Conservation (phyloP, 2,888 invertebrate genomes). For the Neria commutata region DNA sequence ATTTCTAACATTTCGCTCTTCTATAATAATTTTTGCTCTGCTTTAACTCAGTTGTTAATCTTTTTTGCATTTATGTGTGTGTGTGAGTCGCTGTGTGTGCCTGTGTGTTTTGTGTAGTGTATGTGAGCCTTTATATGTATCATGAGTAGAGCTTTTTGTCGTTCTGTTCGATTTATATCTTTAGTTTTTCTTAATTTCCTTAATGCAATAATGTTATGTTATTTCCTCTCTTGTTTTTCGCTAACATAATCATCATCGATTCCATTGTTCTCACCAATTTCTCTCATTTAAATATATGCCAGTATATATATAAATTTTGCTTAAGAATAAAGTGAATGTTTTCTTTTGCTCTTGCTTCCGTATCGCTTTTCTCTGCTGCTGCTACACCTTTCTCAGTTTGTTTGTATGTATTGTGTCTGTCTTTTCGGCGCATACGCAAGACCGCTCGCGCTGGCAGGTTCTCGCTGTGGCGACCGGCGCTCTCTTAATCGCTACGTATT, state of each 20-base stretch:
- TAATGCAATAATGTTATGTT: too few species aligned
- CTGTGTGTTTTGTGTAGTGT: slow-evolving; percentile 8
- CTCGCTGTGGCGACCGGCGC: neutral
- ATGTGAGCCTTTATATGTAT: slow-evolving; percentile 21
- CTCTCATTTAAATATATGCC: slow-evolving; percentile 17
- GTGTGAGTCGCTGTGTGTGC: slow-evolving; percentile 4
- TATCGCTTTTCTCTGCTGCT: neutral
- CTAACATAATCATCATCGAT: slow-evolving; percentile 1
- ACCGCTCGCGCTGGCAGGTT: neutral
- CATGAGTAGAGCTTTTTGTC: slow-evolving; percentile 48
- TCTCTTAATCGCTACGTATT: slow-evolving; percentile 57
- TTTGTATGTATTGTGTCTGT: neutral
- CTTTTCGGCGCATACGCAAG: neutral
- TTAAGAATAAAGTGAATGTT: slow-evolving; percentile 26
- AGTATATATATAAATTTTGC: slow-evolving; percentile 21
- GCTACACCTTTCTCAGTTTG: neutral
- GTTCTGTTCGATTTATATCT: slow-evolving; percentile 14
- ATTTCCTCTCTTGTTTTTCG: slow-evolving; percentile 4
- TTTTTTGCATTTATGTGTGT: slow-evolving; percentile 22
- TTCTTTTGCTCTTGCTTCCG: slow-evolving; percentile 1
- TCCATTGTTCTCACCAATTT: slow-evolving; percentile 9
- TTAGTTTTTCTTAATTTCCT: slow-evolving; percentile 11
- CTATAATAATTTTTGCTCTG: slow-evolving; percentile 24
- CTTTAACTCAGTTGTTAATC: slow-evolving; percentile 37
- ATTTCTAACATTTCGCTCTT: neutral